Evolutionary conservation across 2,113 vertebrate species (phyloP).

Genomic region (Otolemur garnettii): DNA sequence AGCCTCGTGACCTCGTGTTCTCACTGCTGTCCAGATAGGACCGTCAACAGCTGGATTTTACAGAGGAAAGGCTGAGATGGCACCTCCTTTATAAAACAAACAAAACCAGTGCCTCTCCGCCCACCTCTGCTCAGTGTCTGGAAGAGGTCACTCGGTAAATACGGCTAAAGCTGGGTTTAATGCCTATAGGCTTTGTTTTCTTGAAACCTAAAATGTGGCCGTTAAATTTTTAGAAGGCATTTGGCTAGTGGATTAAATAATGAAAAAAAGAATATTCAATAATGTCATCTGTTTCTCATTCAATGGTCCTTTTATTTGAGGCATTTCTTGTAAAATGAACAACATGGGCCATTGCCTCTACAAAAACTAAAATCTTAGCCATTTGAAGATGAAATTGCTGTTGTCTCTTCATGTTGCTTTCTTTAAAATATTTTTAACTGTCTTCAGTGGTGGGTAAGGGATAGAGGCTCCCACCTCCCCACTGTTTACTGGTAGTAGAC

Average conservation of each 20-base stretch:
- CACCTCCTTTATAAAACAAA: background rate
- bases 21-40: background rate
- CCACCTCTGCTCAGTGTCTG: background rate
- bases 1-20: background rate
- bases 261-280: background rate
- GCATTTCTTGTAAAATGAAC: background rate
- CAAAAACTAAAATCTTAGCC: background rate
- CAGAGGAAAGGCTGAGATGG: background rate
- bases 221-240: background rate
- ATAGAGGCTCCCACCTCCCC: background rate
- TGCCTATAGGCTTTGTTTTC: conserved; percentile 13
- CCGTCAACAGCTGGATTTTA: background rate
- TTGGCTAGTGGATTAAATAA: background rate
- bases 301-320: background rate
- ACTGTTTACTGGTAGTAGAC: background rate
- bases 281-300: background rate
- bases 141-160: background rate
- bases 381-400: background rate
- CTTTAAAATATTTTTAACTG: conserved; percentile 18
- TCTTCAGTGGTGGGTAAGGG: background rate
- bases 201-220: conserved; percentile 18
- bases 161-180: background rate
- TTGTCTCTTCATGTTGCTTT: conserved; percentile 19
- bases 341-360: background rate
- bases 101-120: background rate